Evolutionary conservation across 1,140 invertebrate genomes (phyloP).

Genomic region (Heliothis subflexa): DNA sequence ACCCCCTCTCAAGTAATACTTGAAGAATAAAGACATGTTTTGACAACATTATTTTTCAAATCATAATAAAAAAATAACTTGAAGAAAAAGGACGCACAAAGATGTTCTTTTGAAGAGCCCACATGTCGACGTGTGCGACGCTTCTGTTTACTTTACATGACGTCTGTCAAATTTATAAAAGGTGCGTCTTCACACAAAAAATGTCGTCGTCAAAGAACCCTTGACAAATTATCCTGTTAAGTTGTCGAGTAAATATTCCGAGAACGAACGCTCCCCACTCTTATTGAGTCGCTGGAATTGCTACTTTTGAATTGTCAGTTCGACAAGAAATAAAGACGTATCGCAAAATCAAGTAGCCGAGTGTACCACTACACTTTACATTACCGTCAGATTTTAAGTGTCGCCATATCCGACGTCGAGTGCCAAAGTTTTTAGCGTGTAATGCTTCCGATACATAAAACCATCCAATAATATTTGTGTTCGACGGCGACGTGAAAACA

Average conservation of each 20-base stretch:
- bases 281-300: constrained; percentile 60
- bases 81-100: constrained; percentile 36
- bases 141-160: constrained; percentile 66
- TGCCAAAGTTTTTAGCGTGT: constrained; percentile 83
- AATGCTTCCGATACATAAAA: constrained; percentile 85
- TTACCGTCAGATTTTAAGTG: constrained; percentile 67
- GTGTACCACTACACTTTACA: constrained; percentile 28
- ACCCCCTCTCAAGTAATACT: neutral
- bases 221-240: constrained; percentile 78
- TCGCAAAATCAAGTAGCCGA: constrained; percentile 27
- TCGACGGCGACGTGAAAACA: constrained; percentile 78
- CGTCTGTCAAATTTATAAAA: constrained; percentile 69
- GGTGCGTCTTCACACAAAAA: constrained; percentile 59
- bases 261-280: constrained; percentile 53
- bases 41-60: constrained; percentile 26
- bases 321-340: constrained; percentile 34
- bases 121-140: constrained; percentile 45
- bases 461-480: constrained; percentile 80
- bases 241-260: constrained; percentile 65
- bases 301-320: constrained; percentile 55
- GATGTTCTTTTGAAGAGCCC: constrained; percentile 46
- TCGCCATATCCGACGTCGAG: constrained; percentile 61
- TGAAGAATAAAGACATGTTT: neutral
- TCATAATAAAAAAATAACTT: constrained; percentile 34
- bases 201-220: constrained; percentile 65